phyloP scores from a whole-genome alignment of 2,113 vertebrate species.

The Pontoporia blainvillei region DNA sequence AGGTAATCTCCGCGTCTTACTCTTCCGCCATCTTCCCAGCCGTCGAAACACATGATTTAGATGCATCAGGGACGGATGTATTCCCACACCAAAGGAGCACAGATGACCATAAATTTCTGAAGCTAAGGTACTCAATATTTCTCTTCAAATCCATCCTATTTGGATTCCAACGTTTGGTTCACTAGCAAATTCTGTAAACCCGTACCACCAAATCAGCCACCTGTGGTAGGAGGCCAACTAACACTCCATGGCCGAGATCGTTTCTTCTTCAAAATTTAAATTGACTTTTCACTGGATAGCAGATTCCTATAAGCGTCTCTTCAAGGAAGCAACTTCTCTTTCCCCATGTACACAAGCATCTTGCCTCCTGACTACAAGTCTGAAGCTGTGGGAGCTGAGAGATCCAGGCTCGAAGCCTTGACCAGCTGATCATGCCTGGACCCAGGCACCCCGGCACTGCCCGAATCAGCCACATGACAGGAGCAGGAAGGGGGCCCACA shows the following conservation, averaged over 20 bases:
- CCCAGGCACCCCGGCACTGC: too few species aligned
- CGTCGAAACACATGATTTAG: not conserved
- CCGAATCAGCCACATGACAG: too few species aligned
- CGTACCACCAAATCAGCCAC: not conserved
- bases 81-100: not conserved
- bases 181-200: not conserved
- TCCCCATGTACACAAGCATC: not conserved
- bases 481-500: not conserved
- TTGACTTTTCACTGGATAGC: not conserved
- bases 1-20: too few species aligned
- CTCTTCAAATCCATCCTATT: not conserved
- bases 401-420: too few species aligned
- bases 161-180: not conserved
- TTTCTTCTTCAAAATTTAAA: not conserved
- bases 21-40: too few species aligned
- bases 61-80: not conserved
- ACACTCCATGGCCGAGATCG: not conserved
- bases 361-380: not conserved
- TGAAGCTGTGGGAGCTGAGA: not conserved
- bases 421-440: not conserved
- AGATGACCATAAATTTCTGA: not conserved
- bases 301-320: not conserved
- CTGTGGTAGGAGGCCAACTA: not conserved
- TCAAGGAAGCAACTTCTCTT: not conserved
- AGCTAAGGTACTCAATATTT: not conserved